Conservation (phyloP, 2,888 invertebrate genomes). For the Sesia apiformis region DNA sequence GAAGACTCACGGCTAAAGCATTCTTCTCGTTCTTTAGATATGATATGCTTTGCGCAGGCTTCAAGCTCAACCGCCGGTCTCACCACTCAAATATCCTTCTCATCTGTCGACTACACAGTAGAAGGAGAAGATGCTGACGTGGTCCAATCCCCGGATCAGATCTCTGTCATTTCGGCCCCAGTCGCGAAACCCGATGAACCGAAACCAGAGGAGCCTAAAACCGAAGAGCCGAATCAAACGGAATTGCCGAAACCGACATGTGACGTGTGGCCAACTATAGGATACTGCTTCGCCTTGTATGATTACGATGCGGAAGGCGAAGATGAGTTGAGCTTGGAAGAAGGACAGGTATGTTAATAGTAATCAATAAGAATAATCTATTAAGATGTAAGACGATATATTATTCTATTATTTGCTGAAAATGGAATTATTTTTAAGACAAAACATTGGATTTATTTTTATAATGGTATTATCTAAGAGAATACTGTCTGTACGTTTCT, state of each 20-base stretch:
- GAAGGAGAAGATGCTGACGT: conserved; percentile 85
- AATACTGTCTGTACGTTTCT: too few relatives aligned
- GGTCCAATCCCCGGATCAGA: conserved; percentile 82
- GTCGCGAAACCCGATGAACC: conserved; percentile 54
- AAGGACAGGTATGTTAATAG: conserved; percentile 81
- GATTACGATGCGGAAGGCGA: conserved; percentile 94
- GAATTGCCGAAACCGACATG: conserved; percentile 8
- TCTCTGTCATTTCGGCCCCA: conserved; percentile 79
- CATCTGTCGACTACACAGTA: conserved; percentile 94
- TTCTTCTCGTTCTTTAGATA: too few relatives aligned
- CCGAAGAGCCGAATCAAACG: conserved; percentile 7
- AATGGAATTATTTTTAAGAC: too few relatives aligned
- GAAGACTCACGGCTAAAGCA: too few relatives aligned
- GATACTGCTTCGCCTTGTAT: conserved; percentile 91
- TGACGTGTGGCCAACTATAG: conserved; percentile 34
- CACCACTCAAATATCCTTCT: conserved; percentile 91
- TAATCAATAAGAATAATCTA: too few relatives aligned
- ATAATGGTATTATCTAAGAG: too few relatives aligned
- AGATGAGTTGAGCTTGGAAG: conserved; percentile 93
- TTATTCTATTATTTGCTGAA: too few relatives aligned
- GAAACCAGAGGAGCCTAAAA: conserved; percentile 18
- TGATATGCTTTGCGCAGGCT: conserved; percentile 19
- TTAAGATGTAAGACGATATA: too few relatives aligned
- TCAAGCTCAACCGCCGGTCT: conserved; percentile 74
- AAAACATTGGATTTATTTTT: too few relatives aligned